phyloP scores from a whole-genome alignment of 2,797 vertebrate genomes.

The Siniperca scherzeri region DNA sequence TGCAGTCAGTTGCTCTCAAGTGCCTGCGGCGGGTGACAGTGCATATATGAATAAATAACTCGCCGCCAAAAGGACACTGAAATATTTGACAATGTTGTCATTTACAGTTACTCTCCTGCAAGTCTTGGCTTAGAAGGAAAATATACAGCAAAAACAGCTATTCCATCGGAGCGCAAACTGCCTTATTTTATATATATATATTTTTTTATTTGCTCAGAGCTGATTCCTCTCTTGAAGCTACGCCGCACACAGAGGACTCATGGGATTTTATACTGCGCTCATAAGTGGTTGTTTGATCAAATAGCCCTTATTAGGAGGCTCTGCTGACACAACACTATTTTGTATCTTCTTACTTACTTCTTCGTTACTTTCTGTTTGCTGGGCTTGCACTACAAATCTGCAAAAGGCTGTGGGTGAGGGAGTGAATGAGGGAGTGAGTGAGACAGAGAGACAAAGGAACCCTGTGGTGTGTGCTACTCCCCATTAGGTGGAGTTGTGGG shows the following conservation, averaged over 20 bases:
- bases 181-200: constrained; percentile 16
- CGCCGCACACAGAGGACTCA: constrained; percentile 52
- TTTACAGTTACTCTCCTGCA: constrained; percentile 74
- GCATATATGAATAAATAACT: constrained; percentile 83
- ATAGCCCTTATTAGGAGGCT: constrained; percentile 75
- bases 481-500: constrained; percentile 75
- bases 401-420: constrained; percentile 35
- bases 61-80: constrained; percentile 71
- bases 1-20: constrained; percentile 76
- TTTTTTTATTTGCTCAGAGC: constrained; percentile 15
- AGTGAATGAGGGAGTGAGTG: constrained; percentile 23
- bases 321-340: constrained; percentile 71
- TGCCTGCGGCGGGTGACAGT: constrained; percentile 76
- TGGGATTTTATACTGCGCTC: constrained; percentile 53
- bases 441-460: constrained; percentile 63
- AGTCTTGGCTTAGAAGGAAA: constrained; percentile 49
- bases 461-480: constrained; percentile 67
- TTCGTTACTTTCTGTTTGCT: constrained; percentile 60
- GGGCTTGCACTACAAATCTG: constrained; percentile 62
- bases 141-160: constrained; percentile 24
- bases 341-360: constrained; percentile 55
- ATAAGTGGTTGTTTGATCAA: constrained; percentile 79
- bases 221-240: constrained; percentile 44
- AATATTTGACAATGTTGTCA: constrained; percentile 79
- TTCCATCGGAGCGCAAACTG: constrained; percentile 37